Evolutionary conservation across 1,140 invertebrate species (phyloP).

Genomic region (Gerris buenoi): DNA sequence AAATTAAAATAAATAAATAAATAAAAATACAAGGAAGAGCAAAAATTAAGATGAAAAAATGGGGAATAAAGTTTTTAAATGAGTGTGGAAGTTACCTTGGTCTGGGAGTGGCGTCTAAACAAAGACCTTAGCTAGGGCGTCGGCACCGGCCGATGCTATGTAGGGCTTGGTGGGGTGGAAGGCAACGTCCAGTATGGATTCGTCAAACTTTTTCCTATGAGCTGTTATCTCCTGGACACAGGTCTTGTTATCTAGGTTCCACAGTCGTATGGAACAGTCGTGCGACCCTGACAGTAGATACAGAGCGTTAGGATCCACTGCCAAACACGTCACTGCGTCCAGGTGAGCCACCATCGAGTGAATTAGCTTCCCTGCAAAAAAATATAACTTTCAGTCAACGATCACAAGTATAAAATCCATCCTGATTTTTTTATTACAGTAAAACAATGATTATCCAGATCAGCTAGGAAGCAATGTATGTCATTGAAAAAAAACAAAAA

Average conservation of each 20-base stretch:
- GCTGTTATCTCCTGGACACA: constrained; percentile 99
- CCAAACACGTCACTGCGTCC: constrained; percentile 93
- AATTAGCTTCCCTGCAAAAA: constrained; percentile 53
- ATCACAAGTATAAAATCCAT: no score
- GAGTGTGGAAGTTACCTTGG: no score
- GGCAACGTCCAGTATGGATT: constrained; percentile 96
- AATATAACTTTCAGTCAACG: no score
- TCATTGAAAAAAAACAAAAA: no score
- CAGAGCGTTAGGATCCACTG: constrained; percentile 93
- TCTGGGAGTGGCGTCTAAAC: constrained; percentile 27
- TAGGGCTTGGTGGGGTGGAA: constrained; percentile 97
- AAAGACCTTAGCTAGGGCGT: constrained; percentile 96
- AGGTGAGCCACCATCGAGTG: constrained; percentile 98
- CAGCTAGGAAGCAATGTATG: no score
- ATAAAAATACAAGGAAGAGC: no score
- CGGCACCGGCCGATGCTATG: constrained; percentile 95
- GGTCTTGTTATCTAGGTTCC: constrained; percentile 97
- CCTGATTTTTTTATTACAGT: no score
- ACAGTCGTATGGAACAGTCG: constrained; percentile 96
- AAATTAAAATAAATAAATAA: no score
- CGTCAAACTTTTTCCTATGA: constrained; percentile 98
- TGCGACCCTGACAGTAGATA: constrained; percentile 96
- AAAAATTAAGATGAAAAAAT: no score
- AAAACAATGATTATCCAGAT: no score
- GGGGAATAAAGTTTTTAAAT: no score